A percentile compares a stretch with the other conserved stretches of the same genome.
Conservation (phyloP, 2,797 vertebrate genomes). For the Scolopax bukidnonensis region DNA sequence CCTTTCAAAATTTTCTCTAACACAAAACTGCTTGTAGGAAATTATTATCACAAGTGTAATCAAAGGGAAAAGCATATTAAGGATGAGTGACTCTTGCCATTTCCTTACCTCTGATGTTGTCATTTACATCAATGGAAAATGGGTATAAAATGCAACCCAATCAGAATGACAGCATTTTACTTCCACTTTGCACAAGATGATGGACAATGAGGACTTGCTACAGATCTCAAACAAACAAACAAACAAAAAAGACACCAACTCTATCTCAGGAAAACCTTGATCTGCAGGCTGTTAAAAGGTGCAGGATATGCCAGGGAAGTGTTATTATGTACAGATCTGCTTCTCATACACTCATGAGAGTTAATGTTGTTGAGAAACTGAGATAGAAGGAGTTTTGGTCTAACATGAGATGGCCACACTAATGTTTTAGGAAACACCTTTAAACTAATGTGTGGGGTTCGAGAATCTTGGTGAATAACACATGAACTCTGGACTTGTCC, state of each 20-base stretch:
- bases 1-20: not conserved
- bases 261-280: not conserved
- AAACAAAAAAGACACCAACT: not conserved
- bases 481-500: not conserved
- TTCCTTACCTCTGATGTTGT: not conserved
- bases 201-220: not conserved
- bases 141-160: not conserved
- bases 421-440: not conserved
- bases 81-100: not conserved
- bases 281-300: not conserved
- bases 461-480: not conserved
- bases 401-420: accelerated
- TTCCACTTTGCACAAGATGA: not conserved
- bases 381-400: not conserved
- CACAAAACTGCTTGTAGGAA: not conserved
- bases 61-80: not conserved
- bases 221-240: not conserved
- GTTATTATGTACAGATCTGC: not conserved
- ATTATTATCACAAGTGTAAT: not conserved
- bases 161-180: not conserved
- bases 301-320: not conserved
- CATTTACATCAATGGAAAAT: not conserved
- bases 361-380: not conserved
- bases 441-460: not conserved
- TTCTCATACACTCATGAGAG: not conserved